A percentile compares a stretch with the other conserved stretches of the same genome.
These are phyloP conservation scores for Saccopteryx leptura DNA, from an alignment of 2,113 vertebrate species.

Conservation along the genomic window DNA sequence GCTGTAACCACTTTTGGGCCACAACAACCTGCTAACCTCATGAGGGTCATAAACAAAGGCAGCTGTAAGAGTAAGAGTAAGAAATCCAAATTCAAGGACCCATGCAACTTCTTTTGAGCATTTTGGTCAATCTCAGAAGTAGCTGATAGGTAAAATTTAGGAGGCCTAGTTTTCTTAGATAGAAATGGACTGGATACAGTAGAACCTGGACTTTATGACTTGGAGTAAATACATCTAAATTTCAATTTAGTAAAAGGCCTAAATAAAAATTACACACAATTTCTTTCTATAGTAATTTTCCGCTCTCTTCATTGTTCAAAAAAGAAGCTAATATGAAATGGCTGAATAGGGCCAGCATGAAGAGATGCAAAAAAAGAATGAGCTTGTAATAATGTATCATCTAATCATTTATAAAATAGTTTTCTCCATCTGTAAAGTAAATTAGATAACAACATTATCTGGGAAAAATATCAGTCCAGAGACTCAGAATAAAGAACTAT, in stretches of 20 bases:
- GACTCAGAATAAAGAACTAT: background rate
- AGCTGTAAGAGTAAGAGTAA: background rate
- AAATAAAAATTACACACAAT: slow-evolving; percentile 40
- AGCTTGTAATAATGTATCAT: background rate
- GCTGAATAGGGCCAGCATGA: background rate
- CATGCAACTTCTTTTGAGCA: background rate
- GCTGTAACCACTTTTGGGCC: background rate
- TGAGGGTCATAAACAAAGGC: background rate
- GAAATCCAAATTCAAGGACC: background rate
- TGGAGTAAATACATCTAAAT: background rate
- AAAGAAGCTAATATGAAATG: background rate
- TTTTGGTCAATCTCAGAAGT: background rate
- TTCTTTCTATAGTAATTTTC: background rate
- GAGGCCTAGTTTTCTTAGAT: background rate
- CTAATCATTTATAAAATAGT: background rate
- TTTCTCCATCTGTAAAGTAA: background rate
- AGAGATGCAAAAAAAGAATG: slow-evolving; percentile 48
- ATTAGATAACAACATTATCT: background rate
- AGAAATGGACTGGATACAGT: background rate
- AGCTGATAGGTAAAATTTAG: background rate
- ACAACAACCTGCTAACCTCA: background rate
- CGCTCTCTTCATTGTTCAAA: background rate
- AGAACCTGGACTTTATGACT: background rate
- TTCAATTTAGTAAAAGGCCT: background rate
- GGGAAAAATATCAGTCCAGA: background rate